These are phyloP conservation scores for Marmota monax DNA, from an alignment of 2,113 vertebrate species.

Conservation along the genomic window DNA sequence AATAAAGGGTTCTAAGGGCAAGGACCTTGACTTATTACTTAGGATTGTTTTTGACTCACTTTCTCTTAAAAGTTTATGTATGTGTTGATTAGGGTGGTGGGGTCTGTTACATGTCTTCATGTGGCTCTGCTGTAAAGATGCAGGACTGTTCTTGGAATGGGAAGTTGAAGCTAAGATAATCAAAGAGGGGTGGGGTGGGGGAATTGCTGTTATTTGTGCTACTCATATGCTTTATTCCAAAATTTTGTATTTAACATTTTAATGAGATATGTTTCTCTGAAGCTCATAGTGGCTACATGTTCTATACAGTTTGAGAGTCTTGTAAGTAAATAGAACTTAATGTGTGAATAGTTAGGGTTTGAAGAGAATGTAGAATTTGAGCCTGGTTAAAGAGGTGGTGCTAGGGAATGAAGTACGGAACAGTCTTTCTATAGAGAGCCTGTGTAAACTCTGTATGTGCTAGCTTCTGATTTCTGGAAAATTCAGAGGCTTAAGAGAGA, in stretches of 20 bases:
- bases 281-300: neutral
- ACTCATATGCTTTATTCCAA: neutral
- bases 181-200: neutral
- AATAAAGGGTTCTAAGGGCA: neutral
- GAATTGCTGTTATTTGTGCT: neutral
- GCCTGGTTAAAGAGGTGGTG: neutral
- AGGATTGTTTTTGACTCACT: neutral
- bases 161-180: neutral
- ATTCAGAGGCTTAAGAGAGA: conserved; percentile 14
- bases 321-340: neutral
- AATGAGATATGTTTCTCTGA: neutral
- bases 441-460: neutral
- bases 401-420: neutral
- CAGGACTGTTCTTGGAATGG: neutral
- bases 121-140: neutral
- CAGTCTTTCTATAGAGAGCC: accelerated
- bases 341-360: neutral
- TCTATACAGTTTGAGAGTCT: neutral
- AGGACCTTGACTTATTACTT: neutral
- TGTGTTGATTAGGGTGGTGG: neutral
- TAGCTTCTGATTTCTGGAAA: neutral
- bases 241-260: neutral
- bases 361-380: neutral
- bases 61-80: neutral
- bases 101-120: neutral